Evolutionary conservation across 2,113 vertebrate genomes (phyloP), one percentile per base, ranked within the genome.

Genomic region (Oncorhynchus keta): DNA sequence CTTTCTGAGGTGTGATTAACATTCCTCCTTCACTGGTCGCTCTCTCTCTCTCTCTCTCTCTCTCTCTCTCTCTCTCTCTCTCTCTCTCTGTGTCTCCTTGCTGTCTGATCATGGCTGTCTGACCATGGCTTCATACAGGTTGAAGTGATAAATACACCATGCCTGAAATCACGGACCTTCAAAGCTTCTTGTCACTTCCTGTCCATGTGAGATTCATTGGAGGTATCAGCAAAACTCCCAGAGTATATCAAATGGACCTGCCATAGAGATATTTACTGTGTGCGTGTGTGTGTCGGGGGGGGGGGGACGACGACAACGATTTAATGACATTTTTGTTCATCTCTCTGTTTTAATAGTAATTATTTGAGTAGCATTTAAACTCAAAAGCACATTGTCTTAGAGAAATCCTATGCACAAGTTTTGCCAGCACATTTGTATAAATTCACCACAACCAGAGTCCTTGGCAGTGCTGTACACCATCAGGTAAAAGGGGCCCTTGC

Each of bases 171-270:
- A 87, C 77, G 6, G 72, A 66, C 90, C 89, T 87, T 86, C 84
- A 84, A 85, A 88, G 82, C 87, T 16, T 45, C 30, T 20, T 82
- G 71, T 74, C 85, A 83, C 86, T 91, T 93, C 89, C 86, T 90
- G 81, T 89, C 91, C 92, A 94, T 91, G 92, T 94, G 90, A 93
- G 75, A 93, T 82, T 93, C 86, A 93, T 95, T 94, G 90, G 1
- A 13, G 78, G 80, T 83, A 89, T 88, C 81, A 85, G 79, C 72
- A 83, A 45, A 84, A 87, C 82, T 85, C 89, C 86, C 49, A 76
- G 87, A 84, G 77, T 75, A 77, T 83, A 87, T 87, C 84, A 89
- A 89, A 87, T 77, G 79, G 79, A 68, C 64, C 79, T 78, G 79
- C 70, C 75, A 7, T 76, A 65, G 61, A 65, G 81, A 72, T 86